Base-by-base conservation (phyloP, 2,888 invertebrate species). In the Aleiodes leptofemur region DNA sequence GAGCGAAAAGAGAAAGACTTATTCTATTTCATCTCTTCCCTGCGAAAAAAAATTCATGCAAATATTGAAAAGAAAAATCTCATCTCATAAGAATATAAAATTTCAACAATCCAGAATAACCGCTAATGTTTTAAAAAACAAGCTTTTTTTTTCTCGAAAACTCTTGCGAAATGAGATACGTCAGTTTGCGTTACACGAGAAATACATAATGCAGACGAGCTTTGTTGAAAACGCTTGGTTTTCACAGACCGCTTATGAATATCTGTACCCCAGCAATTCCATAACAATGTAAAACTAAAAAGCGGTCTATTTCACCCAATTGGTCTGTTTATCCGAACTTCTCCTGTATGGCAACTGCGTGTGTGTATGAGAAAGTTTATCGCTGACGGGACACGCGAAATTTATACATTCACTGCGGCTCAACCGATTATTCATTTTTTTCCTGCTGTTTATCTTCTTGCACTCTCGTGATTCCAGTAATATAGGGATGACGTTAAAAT, bases 341-440 rank as follows among this genome's bases (percentile, higher is more conserved):
- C 48, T 48, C 34, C 23, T 64, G 14, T 14, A 38, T 16, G 6
- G 14, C 23, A 64, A 34, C 13, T 11, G 16, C 43, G 43, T 43
- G 14, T 43, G 14, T 64, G 64, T 64, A 64, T 64, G 64, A 71
- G 55, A 72, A 72, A 66, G 16, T 72, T 72, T 72, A 72, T 72
- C 66, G 72, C 72, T 66, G 72, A 72, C 72, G 66, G 43, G 56
- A 16, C 55, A 69, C 69, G 55, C 56, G 55, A 72, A 72, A 72
- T 72, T 72, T 72, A 72, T 72, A 72, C 31, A 72, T 72, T 72
- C 72, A 55, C 66, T 53, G 66, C 56, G 64, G 64, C 34, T 64
- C 56, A 55, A 72, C 64, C 66, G 72, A 66, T 72, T 72, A 72
- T 48, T 72, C 64, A 66, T 72, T 66, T 72, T 66, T 66, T 72